A percentile compares a stretch with the other conserved stretches of the same genome.
These are phyloP conservation scores for Astropecten irregularis DNA, from an alignment of 53 echinoderm and acorn worm genomes.

Conservation along the genomic window DNA sequence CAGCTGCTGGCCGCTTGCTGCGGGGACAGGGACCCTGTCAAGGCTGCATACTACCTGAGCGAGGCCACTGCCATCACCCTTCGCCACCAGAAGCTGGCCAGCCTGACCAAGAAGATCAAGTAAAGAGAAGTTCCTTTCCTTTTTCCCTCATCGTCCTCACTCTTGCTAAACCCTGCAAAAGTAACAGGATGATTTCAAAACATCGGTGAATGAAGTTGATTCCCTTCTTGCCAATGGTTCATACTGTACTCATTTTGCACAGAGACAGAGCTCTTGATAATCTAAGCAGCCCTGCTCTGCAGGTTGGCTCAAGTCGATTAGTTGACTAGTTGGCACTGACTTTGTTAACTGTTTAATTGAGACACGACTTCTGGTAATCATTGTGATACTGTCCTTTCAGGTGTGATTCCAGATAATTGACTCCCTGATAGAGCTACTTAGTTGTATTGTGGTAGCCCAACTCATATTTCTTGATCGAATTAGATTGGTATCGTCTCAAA, in stretches of 20 bases:
- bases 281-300: no score
- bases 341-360: no score
- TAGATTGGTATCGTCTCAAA: no score
- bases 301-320: no score
- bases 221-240: background rate
- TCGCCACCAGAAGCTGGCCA: conserved; percentile 88
- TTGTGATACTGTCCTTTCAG: no score
- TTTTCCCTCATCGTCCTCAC: background rate
- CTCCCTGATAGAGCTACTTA: no score
- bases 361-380: no score
- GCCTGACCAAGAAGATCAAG: conserved; percentile 82
- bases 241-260: background rate
- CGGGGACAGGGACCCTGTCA: conserved; percentile 68
- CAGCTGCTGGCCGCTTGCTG: conserved; percentile 82
- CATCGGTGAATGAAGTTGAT: background rate
- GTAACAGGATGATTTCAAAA: background rate
- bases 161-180: background rate
- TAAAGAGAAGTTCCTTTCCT: background rate
- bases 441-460: no score
- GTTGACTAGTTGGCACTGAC: no score
- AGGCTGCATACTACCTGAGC: conserved; percentile 72
- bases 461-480: no score
- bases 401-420: no score
- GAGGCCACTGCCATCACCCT: conserved; percentile 77
- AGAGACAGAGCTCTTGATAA: no score